A percentile compares a stretch with the other conserved stretches of the same genome.
These are phyloP conservation scores for Sisyra terminalis DNA, from an alignment of 2,888 invertebrate species.

Conservation along the genomic window DNA sequence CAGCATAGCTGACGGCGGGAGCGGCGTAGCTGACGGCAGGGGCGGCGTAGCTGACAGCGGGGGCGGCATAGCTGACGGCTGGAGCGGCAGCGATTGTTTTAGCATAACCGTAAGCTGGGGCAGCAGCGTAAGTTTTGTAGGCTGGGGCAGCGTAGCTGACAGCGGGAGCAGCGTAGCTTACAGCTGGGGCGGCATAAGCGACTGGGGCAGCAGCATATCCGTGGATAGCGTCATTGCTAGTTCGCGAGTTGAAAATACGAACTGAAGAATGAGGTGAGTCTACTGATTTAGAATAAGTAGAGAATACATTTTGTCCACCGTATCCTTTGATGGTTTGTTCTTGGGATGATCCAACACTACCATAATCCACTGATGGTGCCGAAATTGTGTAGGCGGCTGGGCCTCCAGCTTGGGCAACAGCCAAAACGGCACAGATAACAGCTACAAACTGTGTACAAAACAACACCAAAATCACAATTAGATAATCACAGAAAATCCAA, in stretches of 20 bases:
- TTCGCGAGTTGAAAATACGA: conserved; percentile 3
- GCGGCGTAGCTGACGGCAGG: neutral
- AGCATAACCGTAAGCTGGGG: conserved; percentile 10
- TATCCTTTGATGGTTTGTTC: conserved; percentile 21
- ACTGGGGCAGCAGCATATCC: conserved; percentile 7
- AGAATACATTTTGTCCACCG: conserved; percentile 19
- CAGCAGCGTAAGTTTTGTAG: neutral
- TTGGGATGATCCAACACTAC: conserved; percentile 15
- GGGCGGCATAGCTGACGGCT: conserved; percentile 14
- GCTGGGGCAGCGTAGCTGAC: conserved; percentile 11
- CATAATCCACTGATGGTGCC: conserved; percentile 2
- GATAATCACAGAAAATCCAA: no score
- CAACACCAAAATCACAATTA: no score
- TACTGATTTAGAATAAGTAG: conserved; percentile 17
- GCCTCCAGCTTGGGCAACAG: conserved; percentile 4
- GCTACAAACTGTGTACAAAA: neutral
- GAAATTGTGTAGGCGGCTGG: conserved; percentile 5
- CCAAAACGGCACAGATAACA: conserved; percentile 3
- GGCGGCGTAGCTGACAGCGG: conserved; percentile 13
- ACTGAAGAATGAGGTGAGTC: conserved; percentile 16
- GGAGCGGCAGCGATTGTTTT: conserved; percentile 11
- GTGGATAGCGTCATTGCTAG: conserved; percentile 9
- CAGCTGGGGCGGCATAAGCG: conserved; percentile 4
- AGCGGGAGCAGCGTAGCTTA: conserved; percentile 2
- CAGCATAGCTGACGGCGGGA: conserved; percentile 4